Base-by-base conservation (phyloP, 2,888 invertebrate genomes). In the Lycaena phlaeas region DNA sequence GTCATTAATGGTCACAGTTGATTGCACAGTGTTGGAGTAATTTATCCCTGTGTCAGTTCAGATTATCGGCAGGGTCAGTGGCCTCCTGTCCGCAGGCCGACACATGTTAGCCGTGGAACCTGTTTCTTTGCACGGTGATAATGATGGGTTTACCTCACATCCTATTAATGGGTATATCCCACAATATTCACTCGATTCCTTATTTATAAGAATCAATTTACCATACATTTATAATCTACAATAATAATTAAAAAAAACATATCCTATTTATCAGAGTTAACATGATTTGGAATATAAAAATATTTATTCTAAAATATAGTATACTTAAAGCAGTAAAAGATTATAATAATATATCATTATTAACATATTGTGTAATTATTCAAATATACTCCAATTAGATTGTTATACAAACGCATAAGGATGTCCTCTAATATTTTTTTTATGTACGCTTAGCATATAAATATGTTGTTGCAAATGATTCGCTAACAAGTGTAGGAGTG, bases 101-200 rank as follows among this genome's bases (percentile, higher is more conserved):
- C 73, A 77, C 74, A 75, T 77, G 75, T 77, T 74, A 69, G 62
- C 64, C 58, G 7, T 68, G 68, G 74, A 81, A 78, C 72, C 79
- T 57, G 63, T 81, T 81, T 75, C 68, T 60, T 62, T 70, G 63
- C 66, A 68, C 72, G 65, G 59, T 56, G 58, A 28, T 25, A 31
- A 25, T 39, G 26, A 26, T 30, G 18, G 14, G 15, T 18, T 25
- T 14, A 17, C 25, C 26, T 11, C 17, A 31, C 17, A 22, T 22
- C 22, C 22, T 2, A 22, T n/a, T n/a, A 9, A 22, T 26, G 31
- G 26, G 29, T n/a, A 31, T 17, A 26, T 17, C 31, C 40, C 15
- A 31, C 25, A 31, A 40, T 11, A 18, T 9, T 12, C 9, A 30
- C n/a, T n/a, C n/a, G n/a, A n/a, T n/a, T n/a, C n/a, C n/a, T n/a